These are phyloP conservation scores for Loxodonta africana DNA, from an alignment of 2,113 vertebrate genomes.

Conservation along the genomic window DNA sequence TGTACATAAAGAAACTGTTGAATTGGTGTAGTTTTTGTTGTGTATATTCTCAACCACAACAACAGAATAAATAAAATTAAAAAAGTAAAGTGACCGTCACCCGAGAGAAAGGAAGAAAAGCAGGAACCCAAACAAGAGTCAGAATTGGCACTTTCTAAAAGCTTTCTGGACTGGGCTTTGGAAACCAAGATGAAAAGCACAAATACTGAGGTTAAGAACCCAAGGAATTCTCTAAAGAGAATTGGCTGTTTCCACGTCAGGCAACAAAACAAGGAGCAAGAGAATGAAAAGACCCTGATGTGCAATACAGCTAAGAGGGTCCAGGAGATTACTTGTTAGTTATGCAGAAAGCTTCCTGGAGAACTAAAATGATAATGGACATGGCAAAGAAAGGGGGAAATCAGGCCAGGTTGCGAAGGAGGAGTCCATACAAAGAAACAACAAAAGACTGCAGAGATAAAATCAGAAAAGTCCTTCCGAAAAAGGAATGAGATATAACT, in stretches of 20 bases:
- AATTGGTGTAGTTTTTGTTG: too few relatives aligned
- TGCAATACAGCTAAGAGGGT: slow-evolving; percentile 44
- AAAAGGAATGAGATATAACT: slow-evolving; percentile 70
- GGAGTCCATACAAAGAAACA: slow-evolving; percentile 52
- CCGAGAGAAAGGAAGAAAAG: slow-evolving; percentile 11
- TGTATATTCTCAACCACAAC: neutral
- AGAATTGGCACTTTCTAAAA: neutral
- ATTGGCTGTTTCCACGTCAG: slow-evolving; percentile 42
- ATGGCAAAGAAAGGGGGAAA: slow-evolving; percentile 65
- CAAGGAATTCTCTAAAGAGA: slow-evolving; percentile 40
- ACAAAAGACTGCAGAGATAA: slow-evolving; percentile 59
- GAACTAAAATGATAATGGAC: neutral
- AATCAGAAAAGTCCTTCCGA: slow-evolving; percentile 68
- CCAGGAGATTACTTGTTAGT: slow-evolving; percentile 37
- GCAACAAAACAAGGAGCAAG: slow-evolving; percentile 40
- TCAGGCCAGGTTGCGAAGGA: slow-evolving; percentile 58
- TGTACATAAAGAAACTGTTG: neutral
- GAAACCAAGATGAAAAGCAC: slow-evolving; percentile 31
- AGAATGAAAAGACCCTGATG: slow-evolving; percentile 48
- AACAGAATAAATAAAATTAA: neutral
- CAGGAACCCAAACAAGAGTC: neutral
- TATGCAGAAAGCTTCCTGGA: slow-evolving; percentile 68
- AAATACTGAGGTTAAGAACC: slow-evolving; percentile 14
- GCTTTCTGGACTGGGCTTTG: neutral
- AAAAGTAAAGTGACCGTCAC: neutral